phyloP scores from a whole-genome alignment of 2,113 vertebrate genomes.

The Zosterops borbonicus region DNA sequence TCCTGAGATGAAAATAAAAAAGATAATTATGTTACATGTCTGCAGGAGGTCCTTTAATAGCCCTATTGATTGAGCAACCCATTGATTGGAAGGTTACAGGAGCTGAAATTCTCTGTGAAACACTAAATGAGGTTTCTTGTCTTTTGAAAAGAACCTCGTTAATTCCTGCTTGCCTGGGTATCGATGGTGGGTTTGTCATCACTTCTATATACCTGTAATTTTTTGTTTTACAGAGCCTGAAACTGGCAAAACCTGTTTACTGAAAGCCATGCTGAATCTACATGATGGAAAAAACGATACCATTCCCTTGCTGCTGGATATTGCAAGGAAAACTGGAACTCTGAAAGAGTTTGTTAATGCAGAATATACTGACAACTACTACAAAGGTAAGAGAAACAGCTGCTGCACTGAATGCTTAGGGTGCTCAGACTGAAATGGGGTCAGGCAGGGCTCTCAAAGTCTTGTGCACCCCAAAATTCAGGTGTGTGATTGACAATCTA shows the following conservation, averaged over 20 bases:
- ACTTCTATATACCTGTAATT: neutral
- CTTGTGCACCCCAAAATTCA: neutral
- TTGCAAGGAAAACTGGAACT: constrained; percentile 84
- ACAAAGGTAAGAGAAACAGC: constrained; percentile 79
- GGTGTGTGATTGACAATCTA: neutral
- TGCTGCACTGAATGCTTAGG: neutral
- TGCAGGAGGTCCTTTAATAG: neutral
- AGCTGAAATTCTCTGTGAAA: neutral
- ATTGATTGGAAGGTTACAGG: neutral
- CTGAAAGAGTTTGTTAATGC: constrained; percentile 86
- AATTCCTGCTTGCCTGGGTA: neutral
- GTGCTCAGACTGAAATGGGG: neutral
- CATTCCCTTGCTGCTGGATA: constrained; percentile 82
- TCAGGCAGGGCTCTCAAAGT: neutral
- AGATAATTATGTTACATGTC: neutral
- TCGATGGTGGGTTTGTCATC: neutral
- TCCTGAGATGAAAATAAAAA: neutral
- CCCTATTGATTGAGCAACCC: neutral
- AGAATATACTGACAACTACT: constrained; percentile 86
- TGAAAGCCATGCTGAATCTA: constrained; percentile 93
- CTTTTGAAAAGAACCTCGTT: neutral
- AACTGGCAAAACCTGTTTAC: constrained; percentile 87
- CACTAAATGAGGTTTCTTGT: neutral
- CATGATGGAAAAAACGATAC: constrained; percentile 83
- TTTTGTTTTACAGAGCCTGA: constrained; percentile 78